These are phyloP conservation scores for Lutjanus argentimaculatus DNA, from an alignment of 2,797 vertebrate genomes.

Conservation along the genomic window DNA sequence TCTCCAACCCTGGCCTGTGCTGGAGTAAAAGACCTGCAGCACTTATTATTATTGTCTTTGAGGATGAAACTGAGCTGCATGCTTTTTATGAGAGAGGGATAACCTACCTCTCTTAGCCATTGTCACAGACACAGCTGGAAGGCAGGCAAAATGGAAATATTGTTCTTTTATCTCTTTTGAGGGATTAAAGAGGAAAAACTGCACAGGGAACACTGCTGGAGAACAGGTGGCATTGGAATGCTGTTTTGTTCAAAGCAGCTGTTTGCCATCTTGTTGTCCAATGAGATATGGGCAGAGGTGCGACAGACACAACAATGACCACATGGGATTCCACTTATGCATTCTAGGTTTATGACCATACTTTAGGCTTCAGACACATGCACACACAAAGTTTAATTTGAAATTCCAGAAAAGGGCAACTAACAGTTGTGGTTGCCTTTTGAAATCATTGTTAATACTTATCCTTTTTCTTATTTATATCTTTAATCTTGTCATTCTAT, in stretches of 20 bases:
- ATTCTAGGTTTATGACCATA: slow-evolving; percentile 8
- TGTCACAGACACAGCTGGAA: slow-evolving; percentile 63
- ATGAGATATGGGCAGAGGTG: slow-evolving; percentile 38
- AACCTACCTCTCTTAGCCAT: slow-evolving; percentile 50
- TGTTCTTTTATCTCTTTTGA: slow-evolving; percentile 69
- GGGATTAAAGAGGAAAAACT: slow-evolving; percentile 60
- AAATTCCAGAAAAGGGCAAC: not conserved
- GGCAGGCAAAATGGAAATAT: slow-evolving; percentile 66
- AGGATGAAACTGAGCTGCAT: slow-evolving; percentile 45
- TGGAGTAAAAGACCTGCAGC: slow-evolving; percentile 41
- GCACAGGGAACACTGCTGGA: slow-evolving; percentile 63
- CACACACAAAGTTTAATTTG: slow-evolving; percentile 2
- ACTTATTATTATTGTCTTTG: slow-evolving; percentile 42
- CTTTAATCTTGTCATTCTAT: slow-evolving; percentile 23
- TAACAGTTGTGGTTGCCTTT: slow-evolving; percentile 1
- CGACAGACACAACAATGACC: slow-evolving; percentile 35
- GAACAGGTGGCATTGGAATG: slow-evolving; percentile 74
- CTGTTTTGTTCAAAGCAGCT: slow-evolving; percentile 53
- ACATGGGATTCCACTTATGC: slow-evolving; percentile 22
- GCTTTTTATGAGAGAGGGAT: slow-evolving; percentile 57
- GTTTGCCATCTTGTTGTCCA: slow-evolving; percentile 52
- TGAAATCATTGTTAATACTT: slow-evolving; percentile 1
- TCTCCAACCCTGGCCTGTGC: slow-evolving; percentile 29
- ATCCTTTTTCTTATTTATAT: not conserved
- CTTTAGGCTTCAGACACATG: not conserved